A percentile compares a stretch with the other conserved stretches of the same genome.
These are phyloP conservation scores for Drosophila lini DNA, from an alignment of 1,140 invertebrate genomes.

Conservation along the genomic window DNA sequence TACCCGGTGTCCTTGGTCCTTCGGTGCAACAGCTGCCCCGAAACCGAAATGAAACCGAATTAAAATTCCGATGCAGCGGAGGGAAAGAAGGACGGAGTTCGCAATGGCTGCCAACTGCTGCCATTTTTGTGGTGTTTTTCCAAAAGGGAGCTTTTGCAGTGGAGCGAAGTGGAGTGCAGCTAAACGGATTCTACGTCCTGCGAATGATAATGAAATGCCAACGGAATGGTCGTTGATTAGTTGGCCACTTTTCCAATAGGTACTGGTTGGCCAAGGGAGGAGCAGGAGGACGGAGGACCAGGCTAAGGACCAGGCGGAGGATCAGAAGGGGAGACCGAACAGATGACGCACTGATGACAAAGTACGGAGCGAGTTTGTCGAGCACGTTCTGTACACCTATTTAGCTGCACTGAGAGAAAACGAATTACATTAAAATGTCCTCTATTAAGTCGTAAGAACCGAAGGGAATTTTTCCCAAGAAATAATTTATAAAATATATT, in stretches of 20 bases:
- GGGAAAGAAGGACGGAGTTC: slow-evolving; percentile 8
- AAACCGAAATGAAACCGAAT: slow-evolving; percentile 68
- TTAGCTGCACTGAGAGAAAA: slow-evolving; percentile 50
- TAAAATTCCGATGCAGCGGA: slow-evolving; percentile 75
- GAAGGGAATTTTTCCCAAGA: too few species aligned
- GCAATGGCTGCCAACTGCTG: slow-evolving; percentile 29
- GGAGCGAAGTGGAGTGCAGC: slow-evolving; percentile 27
- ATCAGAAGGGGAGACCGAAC: not conserved
- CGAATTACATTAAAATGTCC: accelerated
- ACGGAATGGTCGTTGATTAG: slow-evolving; percentile 68
- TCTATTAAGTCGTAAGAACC: not conserved
- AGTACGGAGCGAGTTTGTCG: slow-evolving; percentile 48
- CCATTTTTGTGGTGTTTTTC: slow-evolving; percentile 44
- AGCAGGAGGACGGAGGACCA: not conserved
- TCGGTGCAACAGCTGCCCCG: slow-evolving; percentile 64
- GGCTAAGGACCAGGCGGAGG: not conserved
- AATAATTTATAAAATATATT: too few species aligned
- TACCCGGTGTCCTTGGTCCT: slow-evolving; percentile 34
- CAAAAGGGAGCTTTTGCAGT: not conserved
- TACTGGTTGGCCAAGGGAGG: not conserved
- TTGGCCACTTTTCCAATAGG: slow-evolving; percentile 63
- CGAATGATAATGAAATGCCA: slow-evolving; percentile 63
- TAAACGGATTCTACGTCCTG: slow-evolving; percentile 48
- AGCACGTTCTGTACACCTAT: slow-evolving; percentile 65
- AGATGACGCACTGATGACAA: slow-evolving; percentile 67